Evolutionary conservation across 2,888 invertebrate genomes (phyloP), one percentile per base, ranked within the genome.

Genomic region (Apamea sordens): DNA sequence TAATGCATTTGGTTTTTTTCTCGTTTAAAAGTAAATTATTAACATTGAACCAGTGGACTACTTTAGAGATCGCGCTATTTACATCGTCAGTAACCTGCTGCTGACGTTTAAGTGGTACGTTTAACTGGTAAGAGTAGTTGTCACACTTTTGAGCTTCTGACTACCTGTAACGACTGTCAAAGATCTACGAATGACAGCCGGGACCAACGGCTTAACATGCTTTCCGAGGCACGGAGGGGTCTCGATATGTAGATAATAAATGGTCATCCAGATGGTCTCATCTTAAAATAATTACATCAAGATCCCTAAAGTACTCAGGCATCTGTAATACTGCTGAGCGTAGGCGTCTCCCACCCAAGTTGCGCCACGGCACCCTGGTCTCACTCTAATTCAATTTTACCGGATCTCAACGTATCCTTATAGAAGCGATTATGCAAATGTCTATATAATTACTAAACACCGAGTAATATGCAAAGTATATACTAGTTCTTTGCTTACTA

Each of bases 351-450:
- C 24, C 7, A n/a, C 61, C 21, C 4, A 36, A 63, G 32, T 82
- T 82, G 73, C 85, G 36, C 64, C 82, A 82, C 3, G 28, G 36
- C 68, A 67, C 67, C 73, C 36, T 61, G 68, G 28, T 36, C 68
- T 64, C 72, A 83, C 68, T 85, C 68, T 81, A 81, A 85, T 83
- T 85, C 86, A 83, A 83, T 83, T 83, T 81, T 73, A 76, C 83
- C 83, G 76, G 83, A 81, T 85, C 76, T 73, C 36, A 76, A 64
- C 72, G 72, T 85, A 73, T 81, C 72, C 72, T 69, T 85, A 81
- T n/a, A 85, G 44, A 24, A 76, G 53, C 63, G 21, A 83, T 85
- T 85, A 83, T 85, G 76, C 53, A 85, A 73, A 83, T 85, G 5
- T 1, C 47, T 85, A 81, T 80, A 47, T 76, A 68, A 85, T 83